Base-by-base conservation (phyloP, 2,888 invertebrate genomes). In the Oithona nana region DNA sequence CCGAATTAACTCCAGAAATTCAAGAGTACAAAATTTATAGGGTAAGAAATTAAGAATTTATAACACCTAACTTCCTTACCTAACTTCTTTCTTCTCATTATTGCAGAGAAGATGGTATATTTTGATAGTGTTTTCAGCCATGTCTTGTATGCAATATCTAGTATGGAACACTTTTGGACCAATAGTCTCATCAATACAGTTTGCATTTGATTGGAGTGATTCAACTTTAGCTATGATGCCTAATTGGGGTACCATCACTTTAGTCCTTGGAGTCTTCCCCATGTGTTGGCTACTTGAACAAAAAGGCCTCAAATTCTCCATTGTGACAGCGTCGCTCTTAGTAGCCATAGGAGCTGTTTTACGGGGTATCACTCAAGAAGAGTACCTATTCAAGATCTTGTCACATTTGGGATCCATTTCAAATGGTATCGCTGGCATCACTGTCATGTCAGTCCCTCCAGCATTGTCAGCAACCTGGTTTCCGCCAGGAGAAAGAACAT, bases 231-330 rank as follows among this genome's bases (percentile, higher is more conserved):
- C 65, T 57, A 57, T 65, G 57, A 61, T 64, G 30, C 59, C 63
- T 13, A 65, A 65, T 57, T 65, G 65, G 65, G 65, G 65, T 20
- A 65, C 63, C 26, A 64, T 65, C 50, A 63, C 57, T 13, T 65
- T 60, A 31, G 60, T 65, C 28, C 29, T 64, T 49, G 55, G 59
- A 24, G 51, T 61, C 31, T 28, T 65, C 22, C 65, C 65, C 6
- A 22, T 64, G 13, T 57, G 51, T 22, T 65, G 64, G 61, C 28
- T 64, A 11, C 50, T 50, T 28, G 63, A 65, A n/a, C 22, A 31
- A 6, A 50, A 57, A 28, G 65, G 65, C 52, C 63, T 49, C 20
- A 31, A 39, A 30, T 55, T 28, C 29, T 60, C 63, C 48, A 61
- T 56, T 31, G 55, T 61, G 55, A 60, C 29, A n/a, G 51, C 28